phyloP scores from a whole-genome alignment of 2,113 vertebrate species.

The Spheniscus mendiculus region DNA sequence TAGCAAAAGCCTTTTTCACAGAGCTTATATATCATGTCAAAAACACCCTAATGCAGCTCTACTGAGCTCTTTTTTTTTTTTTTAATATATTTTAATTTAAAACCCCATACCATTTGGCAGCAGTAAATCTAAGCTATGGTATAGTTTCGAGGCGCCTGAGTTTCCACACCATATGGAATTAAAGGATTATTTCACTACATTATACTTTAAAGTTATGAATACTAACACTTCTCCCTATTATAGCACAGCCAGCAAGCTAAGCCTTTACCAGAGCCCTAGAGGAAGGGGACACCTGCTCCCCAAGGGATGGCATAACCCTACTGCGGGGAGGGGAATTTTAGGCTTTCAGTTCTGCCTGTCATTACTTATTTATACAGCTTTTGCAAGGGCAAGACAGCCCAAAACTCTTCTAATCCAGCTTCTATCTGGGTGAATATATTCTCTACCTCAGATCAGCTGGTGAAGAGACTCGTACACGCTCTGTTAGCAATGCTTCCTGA shows the following conservation, averaged over 20 bases:
- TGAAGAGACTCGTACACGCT: rapidly evolving
- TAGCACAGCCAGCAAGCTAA: not conserved
- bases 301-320: not conserved
- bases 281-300: not conserved
- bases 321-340: not conserved
- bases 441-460: not conserved
- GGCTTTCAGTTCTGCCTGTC: not conserved
- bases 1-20: conserved; percentile 39
- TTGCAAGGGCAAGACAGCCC: not conserved
- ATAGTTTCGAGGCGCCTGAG: not conserved
- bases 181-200: conserved; percentile 51
- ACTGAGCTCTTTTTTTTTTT: not conserved
- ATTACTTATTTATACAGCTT: not conserved
- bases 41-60: not conserved
- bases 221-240: not conserved
- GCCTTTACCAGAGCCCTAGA: not conserved
- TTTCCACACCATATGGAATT: conserved; percentile 48
- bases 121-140: not conserved
- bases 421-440: not conserved
- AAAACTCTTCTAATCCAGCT: not conserved
- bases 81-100: conserved; percentile 7
- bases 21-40: not conserved
- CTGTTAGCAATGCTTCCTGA: not conserved
- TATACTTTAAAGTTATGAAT: conserved; percentile 33
- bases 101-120: conserved; percentile 31